Evolutionary conservation across 2,797 vertebrate genomes (phyloP), one percentile per base, ranked within the genome.

Genomic region (Fistularia commersonii): DNA sequence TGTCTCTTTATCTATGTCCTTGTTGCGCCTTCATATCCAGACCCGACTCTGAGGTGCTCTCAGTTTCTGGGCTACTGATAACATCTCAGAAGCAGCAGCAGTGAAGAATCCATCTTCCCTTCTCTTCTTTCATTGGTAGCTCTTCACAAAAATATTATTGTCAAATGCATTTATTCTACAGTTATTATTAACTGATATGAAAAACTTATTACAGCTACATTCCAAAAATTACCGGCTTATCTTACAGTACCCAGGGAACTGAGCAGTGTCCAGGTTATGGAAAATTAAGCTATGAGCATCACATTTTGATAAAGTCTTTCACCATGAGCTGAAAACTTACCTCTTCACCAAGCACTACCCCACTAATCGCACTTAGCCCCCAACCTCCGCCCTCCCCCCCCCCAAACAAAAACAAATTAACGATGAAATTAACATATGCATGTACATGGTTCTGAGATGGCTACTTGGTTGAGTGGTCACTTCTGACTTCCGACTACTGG

Each of bases 1-100:
- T 36, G 51, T 60, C 64, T 51, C 74, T 73, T 79, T 74, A 75
- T 85, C 74, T 57, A 48, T 82, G 69, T 74, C 45, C 71, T 76
- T 79, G 73, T 85, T 76, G 79, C 31, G 31, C 40, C 60, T 60
- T 66, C 53, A 36, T 57, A 66, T 76, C 69, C 70, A 64, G 65
- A 65, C 72, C 72, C 54, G 54, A 58, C 34, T 66, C 52, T 40
- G 52, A 72, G 62, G 63, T 39, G 62, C 50, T 72, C 64, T 61
- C 49, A 44, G 54, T 66, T 57, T 41, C 51, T 1, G 9, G 49
- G 44, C 51, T 39, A 15, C 48, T 15, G 77, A 79, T 80, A 57
- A 54, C 49, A 76, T 80, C 71, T 66, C 39, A 33, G 48, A 54
- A 67, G 49, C 47, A 42, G 39, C 34, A 34, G 47, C 55, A 61